Evolutionary conservation across 92 coral and sea anemone genomes (phyloP).

Genomic region (Diadumene lineata): DNA sequence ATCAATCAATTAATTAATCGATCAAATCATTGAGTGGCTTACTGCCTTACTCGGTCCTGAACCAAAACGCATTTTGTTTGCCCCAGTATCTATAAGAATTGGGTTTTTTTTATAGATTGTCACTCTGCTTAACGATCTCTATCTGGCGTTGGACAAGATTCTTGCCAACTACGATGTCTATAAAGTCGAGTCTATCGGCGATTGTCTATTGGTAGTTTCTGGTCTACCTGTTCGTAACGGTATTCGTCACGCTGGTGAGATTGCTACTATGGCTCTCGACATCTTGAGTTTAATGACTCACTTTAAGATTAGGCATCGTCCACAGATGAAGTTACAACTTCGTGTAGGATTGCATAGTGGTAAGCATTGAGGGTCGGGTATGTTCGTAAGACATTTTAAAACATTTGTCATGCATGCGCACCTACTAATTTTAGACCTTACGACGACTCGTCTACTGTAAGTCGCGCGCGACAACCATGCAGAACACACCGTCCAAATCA

Average conservation of each 20-base stretch:
- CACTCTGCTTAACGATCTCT: constrained; percentile 78
- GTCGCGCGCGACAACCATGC: too few relatives aligned
- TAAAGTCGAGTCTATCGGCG: constrained; percentile 98
- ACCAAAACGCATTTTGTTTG: too few relatives aligned
- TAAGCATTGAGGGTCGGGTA: too few relatives aligned
- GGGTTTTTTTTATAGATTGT: constrained; percentile 63
- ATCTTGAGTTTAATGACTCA: constrained; percentile 81
- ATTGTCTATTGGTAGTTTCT: constrained; percentile 84
- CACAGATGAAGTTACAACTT: constrained; percentile 87
- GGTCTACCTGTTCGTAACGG: constrained; percentile 92
- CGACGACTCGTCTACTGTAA: too few relatives aligned
- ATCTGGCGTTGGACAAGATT: constrained; percentile 88
- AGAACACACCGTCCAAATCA: too few relatives aligned
- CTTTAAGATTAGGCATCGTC: constrained; percentile 88
- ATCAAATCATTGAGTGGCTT: too few relatives aligned
- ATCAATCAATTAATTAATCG: too few relatives aligned
- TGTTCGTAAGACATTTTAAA: too few relatives aligned
- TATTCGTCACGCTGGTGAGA: constrained; percentile 88
- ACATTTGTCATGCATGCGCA: too few relatives aligned
- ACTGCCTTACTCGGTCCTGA: too few relatives aligned
- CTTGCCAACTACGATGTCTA: constrained; percentile 82
- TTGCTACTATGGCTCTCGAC: constrained; percentile 93
- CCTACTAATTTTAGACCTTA: too few relatives aligned
- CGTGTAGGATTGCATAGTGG: constrained; percentile 96
- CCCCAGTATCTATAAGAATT: too few relatives aligned